These are phyloP conservation scores for Tuberolachnus salignus DNA, from an alignment of 2,888 invertebrate species.

Conservation along the genomic window DNA sequence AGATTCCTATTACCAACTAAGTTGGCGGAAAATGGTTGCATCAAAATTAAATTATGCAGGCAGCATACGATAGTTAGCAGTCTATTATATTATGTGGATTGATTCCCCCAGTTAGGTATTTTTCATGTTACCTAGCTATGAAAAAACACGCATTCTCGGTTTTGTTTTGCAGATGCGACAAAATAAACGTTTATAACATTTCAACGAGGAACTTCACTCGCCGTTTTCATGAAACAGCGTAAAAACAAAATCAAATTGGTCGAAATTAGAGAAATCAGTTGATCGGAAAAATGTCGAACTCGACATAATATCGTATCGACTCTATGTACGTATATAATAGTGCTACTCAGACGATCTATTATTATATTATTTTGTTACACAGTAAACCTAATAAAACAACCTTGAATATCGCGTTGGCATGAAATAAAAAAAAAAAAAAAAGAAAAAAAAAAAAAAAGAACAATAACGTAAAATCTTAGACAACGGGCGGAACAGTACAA, in stretches of 20 bases:
- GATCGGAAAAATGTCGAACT: not conserved
- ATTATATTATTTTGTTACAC: conserved; percentile 21
- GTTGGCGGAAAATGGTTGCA: too few relatives aligned
- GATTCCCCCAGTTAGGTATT: too few relatives aligned
- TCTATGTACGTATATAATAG: not conserved
- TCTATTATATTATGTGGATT: too few relatives aligned
- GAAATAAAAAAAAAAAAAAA: not conserved
- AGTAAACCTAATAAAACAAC: conserved; percentile 8
- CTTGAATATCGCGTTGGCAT: conserved; percentile 7
- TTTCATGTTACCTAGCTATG: too few relatives aligned
- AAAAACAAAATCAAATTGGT: not conserved
- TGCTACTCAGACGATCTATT: not conserved
- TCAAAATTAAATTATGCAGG: too few relatives aligned
- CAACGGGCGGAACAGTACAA: conserved; percentile 7
- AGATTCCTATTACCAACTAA: too few relatives aligned
- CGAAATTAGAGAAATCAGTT: conserved; percentile 16
- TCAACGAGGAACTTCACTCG: not conserved
- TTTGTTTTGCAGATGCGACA: too few relatives aligned
- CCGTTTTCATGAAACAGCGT: not conserved
- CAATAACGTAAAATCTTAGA: conserved; percentile 16
- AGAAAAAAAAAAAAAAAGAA: not conserved
- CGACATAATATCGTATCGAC: conserved; percentile 15
- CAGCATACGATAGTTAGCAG: too few relatives aligned
- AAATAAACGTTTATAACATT: not conserved
- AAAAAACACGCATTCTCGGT: too few relatives aligned